Conservation (phyloP, 2,888 invertebrate genomes). For the Elegia similella region DNA sequence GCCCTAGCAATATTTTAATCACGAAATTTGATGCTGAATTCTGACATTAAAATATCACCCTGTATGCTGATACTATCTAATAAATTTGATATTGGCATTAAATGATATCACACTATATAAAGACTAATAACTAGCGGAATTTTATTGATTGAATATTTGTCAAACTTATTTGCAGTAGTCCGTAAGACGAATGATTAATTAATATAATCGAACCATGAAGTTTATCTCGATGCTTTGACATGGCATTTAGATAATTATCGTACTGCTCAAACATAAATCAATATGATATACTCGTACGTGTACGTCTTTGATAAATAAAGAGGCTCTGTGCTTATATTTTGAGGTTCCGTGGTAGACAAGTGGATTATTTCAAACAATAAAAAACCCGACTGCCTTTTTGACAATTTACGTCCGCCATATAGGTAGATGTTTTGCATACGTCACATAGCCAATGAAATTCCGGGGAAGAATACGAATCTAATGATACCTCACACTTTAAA, state of each 20-base stretch:
- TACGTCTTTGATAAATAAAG: neutral
- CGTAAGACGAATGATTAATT: neutral
- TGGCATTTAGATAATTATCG: neutral
- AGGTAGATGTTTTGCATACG: too few relatives aligned
- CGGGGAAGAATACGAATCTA: too few relatives aligned
- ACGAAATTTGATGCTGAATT: too few relatives aligned
- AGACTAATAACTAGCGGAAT: neutral
- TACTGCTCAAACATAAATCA: neutral
- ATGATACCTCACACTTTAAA: too few relatives aligned
- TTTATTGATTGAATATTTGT: slow-evolving; percentile 1
- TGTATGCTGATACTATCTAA: neutral
- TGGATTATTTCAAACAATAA: too few relatives aligned
- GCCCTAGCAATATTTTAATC: too few relatives aligned
- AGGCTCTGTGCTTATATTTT: too few relatives aligned
- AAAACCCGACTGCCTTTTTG: too few relatives aligned
- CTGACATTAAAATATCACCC: too few relatives aligned
- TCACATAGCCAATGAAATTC: too few relatives aligned
- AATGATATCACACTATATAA: neutral
- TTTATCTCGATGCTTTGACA: neutral
- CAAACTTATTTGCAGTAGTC: neutral
- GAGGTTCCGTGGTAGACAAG: too few relatives aligned
- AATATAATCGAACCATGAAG: neutral
- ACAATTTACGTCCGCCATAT: too few relatives aligned
- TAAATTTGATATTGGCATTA: neutral
- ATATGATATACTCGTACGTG: neutral